A percentile compares a stretch with the other conserved stretches of the same genome.
These are phyloP conservation scores for Epinotia demarniana DNA, from an alignment of 2,888 invertebrate species.

Conservation along the genomic window DNA sequence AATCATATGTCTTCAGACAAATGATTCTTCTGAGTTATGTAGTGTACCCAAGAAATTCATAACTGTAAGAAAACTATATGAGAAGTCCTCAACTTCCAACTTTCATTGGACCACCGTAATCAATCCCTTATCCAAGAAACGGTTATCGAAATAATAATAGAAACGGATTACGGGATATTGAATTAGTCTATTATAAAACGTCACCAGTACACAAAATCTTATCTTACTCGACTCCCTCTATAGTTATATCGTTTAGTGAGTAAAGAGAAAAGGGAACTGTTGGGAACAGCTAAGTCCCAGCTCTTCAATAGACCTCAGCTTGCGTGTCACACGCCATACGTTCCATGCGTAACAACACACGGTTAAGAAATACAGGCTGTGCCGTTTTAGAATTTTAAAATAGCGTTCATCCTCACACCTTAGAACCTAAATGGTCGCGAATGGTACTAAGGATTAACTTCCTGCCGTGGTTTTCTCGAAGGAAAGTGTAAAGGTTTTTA, in stretches of 20 bases:
- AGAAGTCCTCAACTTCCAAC: no score
- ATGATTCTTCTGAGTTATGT: no score
- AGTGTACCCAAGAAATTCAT: neutral
- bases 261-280: neutral
- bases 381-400: neutral
- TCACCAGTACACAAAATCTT: neutral
- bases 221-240: neutral
- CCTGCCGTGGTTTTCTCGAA: no score
- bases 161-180: neutral
- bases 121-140: neutral
- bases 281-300: conserved; percentile 6
- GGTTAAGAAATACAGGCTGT: neutral
- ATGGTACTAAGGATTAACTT: no score
- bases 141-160: neutral
- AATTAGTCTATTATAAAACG: neutral
- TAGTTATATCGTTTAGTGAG: neutral
- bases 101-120: neutral
- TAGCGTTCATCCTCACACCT: no score
- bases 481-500: no score
- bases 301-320: conserved; percentile 16
- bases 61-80: neutral
- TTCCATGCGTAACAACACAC: neutral
- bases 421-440: no score
- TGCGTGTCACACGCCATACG: conserved; percentile 21
- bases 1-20: no score